phyloP scores from a whole-genome alignment of 2,888 invertebrate genomes.

The Macroteleia sp. region DNA sequence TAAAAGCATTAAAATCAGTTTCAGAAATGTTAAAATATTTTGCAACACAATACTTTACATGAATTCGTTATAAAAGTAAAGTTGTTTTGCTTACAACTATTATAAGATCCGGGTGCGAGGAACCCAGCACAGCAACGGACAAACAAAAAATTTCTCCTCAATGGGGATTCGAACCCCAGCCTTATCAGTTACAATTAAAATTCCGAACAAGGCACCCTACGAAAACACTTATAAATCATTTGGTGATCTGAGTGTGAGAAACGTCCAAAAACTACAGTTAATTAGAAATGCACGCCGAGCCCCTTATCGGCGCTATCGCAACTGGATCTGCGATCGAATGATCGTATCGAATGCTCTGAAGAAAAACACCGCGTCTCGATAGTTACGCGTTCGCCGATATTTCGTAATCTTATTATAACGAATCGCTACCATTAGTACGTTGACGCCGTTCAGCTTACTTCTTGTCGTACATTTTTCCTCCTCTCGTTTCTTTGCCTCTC shows the following conservation, averaged over 20 bases:
- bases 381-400: constrained; percentile 40
- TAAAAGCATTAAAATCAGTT: too few relatives aligned
- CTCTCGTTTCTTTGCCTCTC: background rate
- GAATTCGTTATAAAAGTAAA: too few relatives aligned
- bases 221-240: constrained; percentile 24
- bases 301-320: constrained; percentile 30
- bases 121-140: background rate
- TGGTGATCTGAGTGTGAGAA: constrained; percentile 45
- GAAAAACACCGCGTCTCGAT: constrained; percentile 39
- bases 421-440: constrained; percentile 46
- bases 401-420: constrained; percentile 51
- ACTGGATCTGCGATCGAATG: constrained; percentile 34
- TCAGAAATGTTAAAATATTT: too few relatives aligned
- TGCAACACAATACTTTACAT: too few relatives aligned
- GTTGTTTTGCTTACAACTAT: background rate
- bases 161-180: constrained; percentile 13
- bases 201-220: constrained; percentile 21
- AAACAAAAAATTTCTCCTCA: background rate
- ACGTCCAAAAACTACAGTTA: constrained; percentile 50
- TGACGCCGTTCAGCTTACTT: constrained; percentile 31
- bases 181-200: constrained; percentile 43
- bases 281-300: constrained; percentile 47
- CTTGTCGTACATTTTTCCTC: constrained; percentile 8
- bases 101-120: constrained; percentile 11
- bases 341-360: constrained; percentile 25